These are phyloP conservation scores for Willowsia nigromaculata DNA, from an alignment of 2,888 invertebrate species.

Conservation along the genomic window DNA sequence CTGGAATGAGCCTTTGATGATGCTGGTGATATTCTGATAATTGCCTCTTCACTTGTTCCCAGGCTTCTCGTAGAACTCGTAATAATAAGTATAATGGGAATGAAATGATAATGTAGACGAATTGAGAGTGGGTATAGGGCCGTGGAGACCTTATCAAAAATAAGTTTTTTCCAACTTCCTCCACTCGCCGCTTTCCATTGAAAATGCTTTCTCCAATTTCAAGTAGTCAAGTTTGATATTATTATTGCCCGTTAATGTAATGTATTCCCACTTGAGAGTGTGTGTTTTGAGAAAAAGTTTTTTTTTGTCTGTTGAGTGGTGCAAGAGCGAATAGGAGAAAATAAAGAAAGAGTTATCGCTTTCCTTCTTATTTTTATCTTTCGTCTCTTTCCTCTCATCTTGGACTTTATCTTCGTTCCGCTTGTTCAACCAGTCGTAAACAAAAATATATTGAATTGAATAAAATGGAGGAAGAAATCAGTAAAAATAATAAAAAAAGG, in stretches of 20 bases:
- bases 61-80: not conserved
- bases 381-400: not conserved
- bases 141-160: conserved; percentile 5
- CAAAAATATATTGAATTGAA: conserved; percentile 48
- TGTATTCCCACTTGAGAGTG: conserved; percentile 26
- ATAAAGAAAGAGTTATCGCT: not conserved
- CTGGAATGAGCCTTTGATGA: not conserved
- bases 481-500: not conserved
- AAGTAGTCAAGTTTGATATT: conserved; percentile 7
- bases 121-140: not conserved
- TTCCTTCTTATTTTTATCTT: conserved; percentile 1
- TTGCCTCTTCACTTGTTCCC: conserved; percentile 29
- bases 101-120: not conserved
- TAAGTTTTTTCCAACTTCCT: not conserved
- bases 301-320: not conserved
- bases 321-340: not conserved
- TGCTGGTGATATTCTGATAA: conserved; percentile 11
- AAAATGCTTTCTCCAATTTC: not conserved
- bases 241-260: conserved; percentile 31
- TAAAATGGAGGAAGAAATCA: not conserved
- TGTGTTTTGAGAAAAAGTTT: not conserved
- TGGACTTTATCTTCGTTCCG: not conserved
- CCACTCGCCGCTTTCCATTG: not conserved
- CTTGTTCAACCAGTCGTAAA: conserved; percentile 21
- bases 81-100: not conserved